phyloP scores from a whole-genome alignment of 2,113 vertebrate species.

The Podarcis muralis region DNA sequence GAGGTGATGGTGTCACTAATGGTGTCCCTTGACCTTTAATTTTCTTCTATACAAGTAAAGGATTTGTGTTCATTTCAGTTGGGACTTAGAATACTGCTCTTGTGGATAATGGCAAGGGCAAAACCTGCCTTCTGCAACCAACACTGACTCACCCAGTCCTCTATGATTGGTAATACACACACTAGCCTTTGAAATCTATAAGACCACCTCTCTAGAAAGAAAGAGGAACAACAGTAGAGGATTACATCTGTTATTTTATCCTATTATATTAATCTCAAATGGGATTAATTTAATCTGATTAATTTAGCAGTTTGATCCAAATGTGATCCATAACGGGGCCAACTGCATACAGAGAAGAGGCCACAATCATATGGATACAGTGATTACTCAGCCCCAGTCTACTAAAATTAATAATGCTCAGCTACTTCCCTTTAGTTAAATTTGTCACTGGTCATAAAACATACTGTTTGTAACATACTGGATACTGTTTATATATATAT shows the following conservation, averaged over 20 bases:
- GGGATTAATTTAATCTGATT: not conserved
- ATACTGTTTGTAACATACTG: not conserved
- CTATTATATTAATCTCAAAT: not conserved
- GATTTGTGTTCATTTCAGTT: not conserved
- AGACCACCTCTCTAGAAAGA: not conserved
- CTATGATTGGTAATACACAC: not conserved
- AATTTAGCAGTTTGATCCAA: not conserved
- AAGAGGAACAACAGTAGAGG: not conserved
- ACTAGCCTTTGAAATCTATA: not conserved
- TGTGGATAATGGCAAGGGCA: not conserved
- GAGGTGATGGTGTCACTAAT: not conserved
- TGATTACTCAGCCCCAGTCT: not conserved
- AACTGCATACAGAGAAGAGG: not conserved
- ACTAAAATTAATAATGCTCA: not conserved
- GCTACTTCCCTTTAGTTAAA: not conserved
- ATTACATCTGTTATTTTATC: not conserved
- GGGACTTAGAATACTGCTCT: not conserved
- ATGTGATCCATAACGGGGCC: not conserved
- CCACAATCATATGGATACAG: not conserved
- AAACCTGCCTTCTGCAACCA: not conserved
- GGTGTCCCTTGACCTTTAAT: not conserved
- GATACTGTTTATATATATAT: slow-evolving; percentile 6
- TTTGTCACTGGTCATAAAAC: not conserved
- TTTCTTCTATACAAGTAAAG: not conserved
- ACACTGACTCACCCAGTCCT: not conserved